phyloP scores from a whole-genome alignment of 2,797 vertebrate genomes.

The Sciurus carolinensis region DNA sequence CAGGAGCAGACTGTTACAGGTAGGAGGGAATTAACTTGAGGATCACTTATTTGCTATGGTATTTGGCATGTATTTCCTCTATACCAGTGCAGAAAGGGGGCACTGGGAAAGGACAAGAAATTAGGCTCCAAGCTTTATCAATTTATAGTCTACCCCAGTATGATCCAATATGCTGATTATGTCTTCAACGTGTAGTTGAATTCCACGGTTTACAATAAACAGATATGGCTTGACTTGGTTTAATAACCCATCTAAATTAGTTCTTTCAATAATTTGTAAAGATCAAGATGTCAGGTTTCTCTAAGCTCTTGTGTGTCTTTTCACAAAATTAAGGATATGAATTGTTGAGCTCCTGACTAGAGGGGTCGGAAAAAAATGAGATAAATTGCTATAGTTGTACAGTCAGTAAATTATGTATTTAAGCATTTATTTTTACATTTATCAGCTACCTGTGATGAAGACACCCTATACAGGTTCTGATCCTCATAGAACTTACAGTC shows the following conservation, averaged over 20 bases:
- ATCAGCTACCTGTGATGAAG: background rate
- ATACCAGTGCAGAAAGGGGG: background rate
- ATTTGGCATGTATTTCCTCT: constrained; percentile 5
- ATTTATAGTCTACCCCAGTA: background rate
- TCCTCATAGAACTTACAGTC: background rate
- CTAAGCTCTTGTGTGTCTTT: constrained; percentile 22
- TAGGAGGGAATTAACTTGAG: background rate
- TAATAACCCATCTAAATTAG: constrained; percentile 15
- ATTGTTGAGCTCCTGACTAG: background rate
- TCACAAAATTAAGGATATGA: background rate
- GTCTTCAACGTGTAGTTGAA: background rate
- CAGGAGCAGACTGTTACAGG: background rate
- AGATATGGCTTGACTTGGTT: background rate
- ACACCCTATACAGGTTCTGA: background rate
- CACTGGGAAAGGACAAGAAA: background rate
- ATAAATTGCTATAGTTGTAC: background rate
- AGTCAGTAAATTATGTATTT: background rate
- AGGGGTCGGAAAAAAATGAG: background rate
- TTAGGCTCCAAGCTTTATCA: background rate
- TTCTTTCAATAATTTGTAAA: constrained; percentile 58
- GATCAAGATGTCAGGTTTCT: constrained; percentile 33
- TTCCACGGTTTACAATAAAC: constrained; percentile 25
- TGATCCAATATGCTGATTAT: background rate
- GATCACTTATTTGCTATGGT: background rate
- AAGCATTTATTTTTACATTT: background rate